Base-by-base conservation (phyloP, 2,888 invertebrate species). In the Parnassius orleans region DNA sequence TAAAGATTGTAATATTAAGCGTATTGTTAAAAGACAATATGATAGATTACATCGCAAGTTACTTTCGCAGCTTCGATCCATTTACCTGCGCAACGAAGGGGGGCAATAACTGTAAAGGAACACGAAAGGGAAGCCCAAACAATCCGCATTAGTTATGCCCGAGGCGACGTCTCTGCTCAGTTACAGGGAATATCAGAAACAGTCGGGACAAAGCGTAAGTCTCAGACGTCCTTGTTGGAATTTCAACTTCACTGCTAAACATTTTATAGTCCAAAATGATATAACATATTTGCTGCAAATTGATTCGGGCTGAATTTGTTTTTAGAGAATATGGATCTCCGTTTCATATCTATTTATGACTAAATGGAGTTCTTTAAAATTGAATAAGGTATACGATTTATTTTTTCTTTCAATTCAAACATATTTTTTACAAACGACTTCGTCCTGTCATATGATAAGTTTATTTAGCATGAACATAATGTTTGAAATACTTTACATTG, bases 121-220 rank as follows among this genome's bases (percentile, higher is more conserved):
- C 14, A 42, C 43, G 33, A 19, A 56, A 33, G 55, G 47, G 47
- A 46, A 46, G 43, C 54, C 53, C 33, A 46, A 59, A 53, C 59
- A 53, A 51, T 58, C 12, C 46, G 58, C 52, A 52, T 58, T 58
- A 53, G 44, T 46, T 53, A 52, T 43, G 59, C 59, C 51, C 11
- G 33, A 14, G 14, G 46, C 59, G 52, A 19, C 51, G 51, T 52
- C 58, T 44, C 51, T 14, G 48, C 48, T 48, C 48, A 14, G 24
- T 53, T 33, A 52, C 44, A 51, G 51, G 44, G 42, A 57, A 57
- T 44, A 58, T 46, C 9, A n/a, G 33, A 12, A 12, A 15, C 24
- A 14, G 19, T 33, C n/a, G 15, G 7, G 14, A 14, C 14, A 52
- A 15, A 44, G 47, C 59, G 1, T 47, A 33, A 33, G 53, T 53